Evolutionary conservation across 2,797 vertebrate genomes (phyloP).

Genomic region (Premnoplex brunnescens): DNA sequence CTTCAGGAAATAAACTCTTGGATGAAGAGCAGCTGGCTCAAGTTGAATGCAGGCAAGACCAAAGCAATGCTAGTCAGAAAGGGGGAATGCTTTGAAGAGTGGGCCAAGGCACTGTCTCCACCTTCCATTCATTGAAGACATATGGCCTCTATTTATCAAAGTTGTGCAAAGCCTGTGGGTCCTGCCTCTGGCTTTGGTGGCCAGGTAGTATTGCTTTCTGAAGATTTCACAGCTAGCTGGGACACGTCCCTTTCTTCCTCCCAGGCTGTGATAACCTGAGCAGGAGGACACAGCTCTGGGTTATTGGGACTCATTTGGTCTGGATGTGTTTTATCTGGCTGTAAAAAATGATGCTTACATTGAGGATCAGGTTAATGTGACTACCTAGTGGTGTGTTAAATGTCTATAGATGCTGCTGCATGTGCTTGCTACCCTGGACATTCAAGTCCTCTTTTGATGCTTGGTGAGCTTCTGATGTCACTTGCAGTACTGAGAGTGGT

Average conservation of each 20-base stretch:
- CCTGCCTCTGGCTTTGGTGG: not conserved
- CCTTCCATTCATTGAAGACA: slow-evolving; percentile 55
- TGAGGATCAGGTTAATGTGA: not conserved
- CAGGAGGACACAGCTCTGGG: not conserved
- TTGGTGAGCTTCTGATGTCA: slow-evolving; percentile 2
- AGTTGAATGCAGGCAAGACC: slow-evolving; percentile 50
- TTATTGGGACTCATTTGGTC: not conserved
- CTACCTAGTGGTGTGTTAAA: not conserved
- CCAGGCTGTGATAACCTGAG: not conserved
- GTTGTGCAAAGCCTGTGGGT: not conserved
- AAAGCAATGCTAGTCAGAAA: slow-evolving; percentile 59
- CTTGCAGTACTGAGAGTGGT: not conserved
- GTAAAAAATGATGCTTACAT: not conserved
- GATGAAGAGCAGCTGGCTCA: slow-evolving; percentile 61
- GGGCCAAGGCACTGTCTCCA: slow-evolving; percentile 61
- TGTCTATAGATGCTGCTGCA: not conserved
- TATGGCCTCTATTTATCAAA: slow-evolving; percentile 39
- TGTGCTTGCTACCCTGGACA: not conserved
- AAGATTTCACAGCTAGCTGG: not conserved
- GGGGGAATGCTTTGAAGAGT: slow-evolving; percentile 60
- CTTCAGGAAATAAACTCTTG: slow-evolving; percentile 51
- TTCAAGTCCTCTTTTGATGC: not conserved
- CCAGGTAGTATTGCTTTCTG: slow-evolving; percentile 16
- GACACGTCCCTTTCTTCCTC: not conserved
- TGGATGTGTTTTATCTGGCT: not conserved